Evolutionary conservation across 2,888 invertebrate species (phyloP), one percentile per base, ranked within the genome.

Genomic region (Andrena haemorrhoa): DNA sequence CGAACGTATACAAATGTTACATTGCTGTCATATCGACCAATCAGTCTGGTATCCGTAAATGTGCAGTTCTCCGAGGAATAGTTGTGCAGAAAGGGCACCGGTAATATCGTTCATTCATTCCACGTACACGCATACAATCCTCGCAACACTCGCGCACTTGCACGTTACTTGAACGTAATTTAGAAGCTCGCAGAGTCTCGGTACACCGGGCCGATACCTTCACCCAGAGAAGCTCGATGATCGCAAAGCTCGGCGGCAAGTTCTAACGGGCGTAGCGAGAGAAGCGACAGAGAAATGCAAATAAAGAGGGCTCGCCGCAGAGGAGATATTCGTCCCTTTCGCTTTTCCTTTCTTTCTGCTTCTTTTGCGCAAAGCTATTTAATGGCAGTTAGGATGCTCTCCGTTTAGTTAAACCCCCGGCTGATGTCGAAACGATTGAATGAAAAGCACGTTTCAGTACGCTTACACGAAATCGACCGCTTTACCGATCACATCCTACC

Each of bases 211-310:
- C 58, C 74, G 53, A 76, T 81, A 85, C 85, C 86, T 79, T 76
- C 75, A 85, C 86, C 70, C 83, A 84, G 51, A 84, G 51, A 83
- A 79, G 74, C 83, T 70, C 64, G 58, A 79, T 51, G 83, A 78
- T 75, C 85, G 71, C 72, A 77, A 79, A 68, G 69, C 74, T 72
- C 69, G 60, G 66, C 71, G 71, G 71, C 79, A 79, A 83, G 75
- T 73, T 70, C 61, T 66, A 79, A 75, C 64, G 86, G 41, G 75
- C 76, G 74, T 77, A 76, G 81, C 78, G 66, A 75, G 77, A 60
- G 68, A 84, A 86, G 86, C 86, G 81, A 83, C 61, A 86, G 86
- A 75, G 74, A 74, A 79, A 76, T 72, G 70, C 60, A 77, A 86
- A 83, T 74, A 74, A 69, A 71, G 41, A 41, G 41, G 69, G 41